phyloP scores from a whole-genome alignment of 1,140 invertebrate genomes.

The Akabosia matsudoensis region DNA sequence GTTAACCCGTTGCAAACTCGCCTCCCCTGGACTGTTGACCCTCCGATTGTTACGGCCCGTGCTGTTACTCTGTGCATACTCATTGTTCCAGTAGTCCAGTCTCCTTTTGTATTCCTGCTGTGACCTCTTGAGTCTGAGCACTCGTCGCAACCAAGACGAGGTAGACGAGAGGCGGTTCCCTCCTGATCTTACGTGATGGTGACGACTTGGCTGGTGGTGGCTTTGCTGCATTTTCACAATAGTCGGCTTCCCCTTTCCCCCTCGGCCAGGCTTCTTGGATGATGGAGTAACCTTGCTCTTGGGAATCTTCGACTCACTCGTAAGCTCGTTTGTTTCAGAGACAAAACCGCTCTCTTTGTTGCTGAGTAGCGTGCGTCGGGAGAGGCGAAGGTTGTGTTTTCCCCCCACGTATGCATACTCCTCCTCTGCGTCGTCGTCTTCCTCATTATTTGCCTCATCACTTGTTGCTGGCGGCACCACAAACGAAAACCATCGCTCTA shows the following conservation, averaged over 20 bases:
- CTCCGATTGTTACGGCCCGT: not conserved
- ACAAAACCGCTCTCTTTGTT: conserved; percentile 10
- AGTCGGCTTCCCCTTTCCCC: not conserved
- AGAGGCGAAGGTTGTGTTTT: not conserved
- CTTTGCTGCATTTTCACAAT: not conserved
- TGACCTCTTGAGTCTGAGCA: conserved; percentile 9
- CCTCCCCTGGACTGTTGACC: not conserved
- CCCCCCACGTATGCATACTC: not conserved
- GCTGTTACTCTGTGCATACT: not conserved
- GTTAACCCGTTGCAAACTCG: not conserved
- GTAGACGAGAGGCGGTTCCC: conserved; percentile 2
- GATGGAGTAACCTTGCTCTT: not conserved
- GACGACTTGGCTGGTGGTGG: not conserved
- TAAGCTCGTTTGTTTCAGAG: not conserved
- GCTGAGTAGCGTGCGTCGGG: not conserved
- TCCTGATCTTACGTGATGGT: not conserved
- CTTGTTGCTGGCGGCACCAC: not conserved
- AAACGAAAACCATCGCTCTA: conserved; percentile 34
- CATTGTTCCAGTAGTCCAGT: not conserved
- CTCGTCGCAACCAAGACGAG: conserved; percentile 20
- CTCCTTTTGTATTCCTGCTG: not conserved
- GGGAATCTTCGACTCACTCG: not conserved
- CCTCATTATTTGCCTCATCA: not conserved
- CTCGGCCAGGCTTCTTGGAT: not conserved
- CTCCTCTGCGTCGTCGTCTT: not conserved